Percentiles rank a stretch among this genome's conserved stretches.
phyloP scores from a whole-genome alignment of 2,888 invertebrate species.

The Xanthia icteritia region DNA sequence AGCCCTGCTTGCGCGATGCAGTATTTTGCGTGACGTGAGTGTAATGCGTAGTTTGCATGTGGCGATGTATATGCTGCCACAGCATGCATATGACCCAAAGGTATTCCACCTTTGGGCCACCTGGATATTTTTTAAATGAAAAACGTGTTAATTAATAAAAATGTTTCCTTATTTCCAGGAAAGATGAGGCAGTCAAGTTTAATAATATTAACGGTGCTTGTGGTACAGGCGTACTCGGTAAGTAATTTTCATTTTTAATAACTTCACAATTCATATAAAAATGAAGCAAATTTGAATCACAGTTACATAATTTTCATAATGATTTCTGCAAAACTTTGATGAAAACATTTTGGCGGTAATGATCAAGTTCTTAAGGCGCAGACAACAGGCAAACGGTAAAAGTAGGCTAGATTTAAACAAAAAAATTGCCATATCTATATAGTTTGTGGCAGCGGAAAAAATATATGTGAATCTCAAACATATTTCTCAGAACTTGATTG shows the following conservation, averaged over 20 bases:
- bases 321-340: not conserved
- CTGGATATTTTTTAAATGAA: not conserved
- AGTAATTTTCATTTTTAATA: slow-evolving; percentile 61
- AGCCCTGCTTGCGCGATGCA: too few relatives aligned
- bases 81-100: too few relatives aligned
- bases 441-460: too few relatives aligned
- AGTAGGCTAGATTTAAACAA: too few relatives aligned
- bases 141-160: slow-evolving; percentile 10
- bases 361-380: slow-evolving; percentile 25
- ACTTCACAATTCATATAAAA: slow-evolving; percentile 25
- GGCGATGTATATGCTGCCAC: too few relatives aligned
- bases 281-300: not conserved
- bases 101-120: not conserved
- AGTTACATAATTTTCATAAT: not conserved
- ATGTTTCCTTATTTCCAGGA: slow-evolving; percentile 71
- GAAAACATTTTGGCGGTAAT: slow-evolving; percentile 5
- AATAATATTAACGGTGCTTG: slow-evolving; percentile 67
- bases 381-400: too few relatives aligned
- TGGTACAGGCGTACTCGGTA: slow-evolving; percentile 74
- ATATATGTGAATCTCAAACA: too few relatives aligned
- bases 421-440: too few relatives aligned
- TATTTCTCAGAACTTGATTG: too few relatives aligned
- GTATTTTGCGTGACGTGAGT: too few relatives aligned
- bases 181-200: slow-evolving; percentile 73
- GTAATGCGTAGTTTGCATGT: too few relatives aligned